Evolutionary conservation across 2,888 invertebrate genomes (phyloP).

Genomic region (Latrodectus hesperus): DNA sequence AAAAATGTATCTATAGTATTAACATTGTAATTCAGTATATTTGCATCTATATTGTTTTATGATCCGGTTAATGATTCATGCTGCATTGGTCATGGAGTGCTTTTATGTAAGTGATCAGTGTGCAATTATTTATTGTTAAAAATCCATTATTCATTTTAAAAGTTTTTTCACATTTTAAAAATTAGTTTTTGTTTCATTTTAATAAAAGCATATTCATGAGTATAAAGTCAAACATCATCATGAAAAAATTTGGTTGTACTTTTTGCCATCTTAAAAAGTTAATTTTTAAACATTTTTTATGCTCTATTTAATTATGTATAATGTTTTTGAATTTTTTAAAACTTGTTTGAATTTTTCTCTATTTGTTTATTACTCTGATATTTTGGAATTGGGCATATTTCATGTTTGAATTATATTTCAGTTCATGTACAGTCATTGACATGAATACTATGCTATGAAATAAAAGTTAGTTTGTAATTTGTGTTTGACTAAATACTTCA

Average conservation of each 20-base stretch:
- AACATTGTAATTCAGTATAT: constrained; percentile 17
- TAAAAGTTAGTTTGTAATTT: constrained; percentile 38
- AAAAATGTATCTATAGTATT: constrained; percentile 54
- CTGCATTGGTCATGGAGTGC: constrained; percentile 24
- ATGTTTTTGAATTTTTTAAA: no score
- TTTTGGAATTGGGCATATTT: constrained; percentile 32
- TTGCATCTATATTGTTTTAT: constrained; percentile 9
- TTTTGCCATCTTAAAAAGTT: no score
- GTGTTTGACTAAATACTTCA: not conserved
- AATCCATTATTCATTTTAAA: no score
- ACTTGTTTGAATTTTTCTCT: no score
- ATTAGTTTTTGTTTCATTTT: no score
- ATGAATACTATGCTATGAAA: constrained; percentile 17
- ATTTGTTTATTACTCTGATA: not conserved
- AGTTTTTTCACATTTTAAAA: no score
- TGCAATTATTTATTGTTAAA: constrained; percentile 15
- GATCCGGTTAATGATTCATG: constrained; percentile 11
- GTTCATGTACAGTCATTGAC: constrained; percentile 43
- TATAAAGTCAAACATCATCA: no score
- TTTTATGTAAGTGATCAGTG: constrained; percentile 19
- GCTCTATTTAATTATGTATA: no score
- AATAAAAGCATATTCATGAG: no score
- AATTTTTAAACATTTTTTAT: no score
- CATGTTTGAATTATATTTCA: constrained; percentile 36
- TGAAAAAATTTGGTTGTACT: no score